A percentile compares a stretch with the other conserved stretches of the same genome.
phyloP scores from a whole-genome alignment of 1,140 invertebrate species.

The Lepidurus apus region DNA sequence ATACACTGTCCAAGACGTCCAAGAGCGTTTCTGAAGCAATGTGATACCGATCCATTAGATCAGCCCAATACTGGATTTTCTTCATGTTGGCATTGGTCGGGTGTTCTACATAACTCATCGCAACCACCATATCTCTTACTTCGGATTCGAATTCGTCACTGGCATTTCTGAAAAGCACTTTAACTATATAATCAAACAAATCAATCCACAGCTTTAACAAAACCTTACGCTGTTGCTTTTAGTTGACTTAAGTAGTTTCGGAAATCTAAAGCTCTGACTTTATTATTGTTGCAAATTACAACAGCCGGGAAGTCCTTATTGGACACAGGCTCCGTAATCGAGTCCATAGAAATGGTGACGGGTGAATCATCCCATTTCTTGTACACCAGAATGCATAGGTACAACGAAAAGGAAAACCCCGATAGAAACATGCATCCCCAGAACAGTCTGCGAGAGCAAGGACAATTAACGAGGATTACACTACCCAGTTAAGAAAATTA shows the following conservation, averaged over 20 bases:
- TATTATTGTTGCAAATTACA: background rate
- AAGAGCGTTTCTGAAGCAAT: background rate
- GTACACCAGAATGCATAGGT: background rate
- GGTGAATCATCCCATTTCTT: constrained; percentile 8
- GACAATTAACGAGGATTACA: background rate
- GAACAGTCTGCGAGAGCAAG: background rate
- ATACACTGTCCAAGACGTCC: background rate
- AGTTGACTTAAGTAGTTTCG: background rate
- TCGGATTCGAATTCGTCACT: background rate
- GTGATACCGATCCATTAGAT: background rate
- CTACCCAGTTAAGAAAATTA: background rate
- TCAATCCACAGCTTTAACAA: background rate
- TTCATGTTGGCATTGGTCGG: background rate
- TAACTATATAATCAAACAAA: background rate
- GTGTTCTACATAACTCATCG: background rate
- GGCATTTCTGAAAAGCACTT: background rate
- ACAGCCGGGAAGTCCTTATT: background rate
- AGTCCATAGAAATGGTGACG: background rate
- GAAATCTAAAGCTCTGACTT: background rate
- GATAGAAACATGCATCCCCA: background rate
- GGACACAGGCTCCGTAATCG: background rate
- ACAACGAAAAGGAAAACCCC: background rate
- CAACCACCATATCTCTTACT: background rate
- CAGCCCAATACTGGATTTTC: background rate
- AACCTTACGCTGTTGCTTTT: background rate